Evolutionary conservation across 2,888 invertebrate genomes (phyloP).

Genomic region (Heliconius erato): DNA sequence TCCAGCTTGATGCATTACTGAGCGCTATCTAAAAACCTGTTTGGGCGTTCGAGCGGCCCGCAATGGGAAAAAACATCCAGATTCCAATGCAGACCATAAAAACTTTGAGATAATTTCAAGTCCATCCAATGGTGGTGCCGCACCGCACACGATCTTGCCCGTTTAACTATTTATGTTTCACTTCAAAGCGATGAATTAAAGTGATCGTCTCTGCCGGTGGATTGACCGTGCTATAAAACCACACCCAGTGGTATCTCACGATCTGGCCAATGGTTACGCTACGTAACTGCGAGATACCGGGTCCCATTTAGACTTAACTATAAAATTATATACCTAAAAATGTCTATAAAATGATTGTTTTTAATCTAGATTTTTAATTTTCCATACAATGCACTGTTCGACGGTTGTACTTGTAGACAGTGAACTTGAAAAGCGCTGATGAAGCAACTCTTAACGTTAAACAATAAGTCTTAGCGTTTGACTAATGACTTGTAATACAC

Average conservation of each 20-base stretch:
- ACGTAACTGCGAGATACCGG: not conserved
- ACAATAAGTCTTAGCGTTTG: conserved; percentile 50
- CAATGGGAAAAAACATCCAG: conserved; percentile 82
- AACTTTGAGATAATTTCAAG: conserved; percentile 83
- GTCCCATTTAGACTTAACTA: not conserved
- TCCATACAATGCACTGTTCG: not conserved
- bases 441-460: conserved; percentile 60
- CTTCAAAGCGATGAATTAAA: conserved; percentile 64
- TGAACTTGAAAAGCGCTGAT: conserved; percentile 59
- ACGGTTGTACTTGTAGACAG: not conserved
- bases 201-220: conserved; percentile 32
- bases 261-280: conserved; percentile 11
- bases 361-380: not conserved
- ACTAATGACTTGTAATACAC: conserved; percentile 14
- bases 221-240: conserved; percentile 14
- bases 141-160: conserved; percentile 61
- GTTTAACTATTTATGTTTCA: conserved; percentile 71
- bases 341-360: not conserved
- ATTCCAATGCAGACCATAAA: conserved; percentile 85
- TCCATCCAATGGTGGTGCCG: conserved; percentile 72
- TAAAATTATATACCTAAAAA: not conserved
- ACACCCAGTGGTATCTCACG: conserved; percentile 26
- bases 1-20: conserved; percentile 83
- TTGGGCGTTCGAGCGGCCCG: conserved; percentile 78
- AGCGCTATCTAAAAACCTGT: conserved; percentile 85